Evolutionary conservation across 53 echinoderm and acorn worm species (phyloP).

Genomic region (Antedon mediterranea): DNA sequence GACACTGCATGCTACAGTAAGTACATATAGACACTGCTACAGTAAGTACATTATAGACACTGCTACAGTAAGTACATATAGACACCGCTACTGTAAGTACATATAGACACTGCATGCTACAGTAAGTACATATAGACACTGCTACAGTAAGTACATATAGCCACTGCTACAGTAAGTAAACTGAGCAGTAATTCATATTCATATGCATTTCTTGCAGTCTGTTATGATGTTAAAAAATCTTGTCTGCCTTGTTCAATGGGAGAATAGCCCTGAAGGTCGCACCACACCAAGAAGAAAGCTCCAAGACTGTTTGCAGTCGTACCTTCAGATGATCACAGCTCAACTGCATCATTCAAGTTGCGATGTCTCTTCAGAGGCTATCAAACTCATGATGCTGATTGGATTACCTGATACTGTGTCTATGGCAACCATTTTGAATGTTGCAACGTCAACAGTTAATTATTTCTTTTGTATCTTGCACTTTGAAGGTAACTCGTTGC

Average conservation of each 20-base stretch:
- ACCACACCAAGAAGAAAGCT: constrained; percentile 22
- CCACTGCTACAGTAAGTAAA: constrained; percentile 42
- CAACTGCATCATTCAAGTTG: constrained; percentile 69
- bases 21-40: constrained; percentile 40
- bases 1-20: too few species aligned
- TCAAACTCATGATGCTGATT: constrained; percentile 72
- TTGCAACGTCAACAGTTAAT: constrained; percentile 63
- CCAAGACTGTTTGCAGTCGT: constrained; percentile 21
- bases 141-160: too few species aligned
- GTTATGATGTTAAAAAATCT: constrained; percentile 71
- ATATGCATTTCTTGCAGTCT: constrained; percentile 22
- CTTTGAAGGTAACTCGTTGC: constrained; percentile 28
- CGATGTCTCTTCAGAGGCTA: constrained; percentile 46
- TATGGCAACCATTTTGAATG: constrained; percentile 48
- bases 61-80: constrained; percentile 50
- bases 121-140: constrained; percentile 40
- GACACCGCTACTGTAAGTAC: constrained; percentile 45
- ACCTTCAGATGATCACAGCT: constrained; percentile 63
- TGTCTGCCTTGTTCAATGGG: constrained; percentile 43
- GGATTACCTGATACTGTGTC: constrained; percentile 41
- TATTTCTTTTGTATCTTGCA: constrained; percentile 61
- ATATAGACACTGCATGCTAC: too few species aligned
- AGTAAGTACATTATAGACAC: too few species aligned
- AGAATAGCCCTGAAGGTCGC: constrained; percentile 15
- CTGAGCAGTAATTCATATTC: too few species aligned